These are phyloP conservation scores for Microcaecilia unicolor DNA, from an alignment of 2,797 vertebrate genomes.

Conservation along the genomic window DNA sequence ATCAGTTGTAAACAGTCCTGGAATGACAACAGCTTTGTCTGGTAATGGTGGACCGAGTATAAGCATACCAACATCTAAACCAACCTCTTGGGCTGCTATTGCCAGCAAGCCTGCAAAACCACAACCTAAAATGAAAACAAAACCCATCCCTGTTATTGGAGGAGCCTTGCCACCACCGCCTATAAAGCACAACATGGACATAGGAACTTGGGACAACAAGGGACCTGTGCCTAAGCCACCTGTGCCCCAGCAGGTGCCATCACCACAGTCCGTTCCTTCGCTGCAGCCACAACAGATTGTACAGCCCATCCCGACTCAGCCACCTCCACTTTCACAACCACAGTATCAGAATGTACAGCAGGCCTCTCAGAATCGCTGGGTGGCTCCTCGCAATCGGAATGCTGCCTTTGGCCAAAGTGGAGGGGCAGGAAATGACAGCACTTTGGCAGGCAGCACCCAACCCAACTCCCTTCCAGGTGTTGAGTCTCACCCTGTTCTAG, in stretches of 20 bases:
- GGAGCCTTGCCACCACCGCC: conserved; percentile 79
- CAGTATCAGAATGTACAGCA: conserved; percentile 65
- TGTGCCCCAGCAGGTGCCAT: conserved; percentile 55
- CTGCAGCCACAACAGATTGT: conserved; percentile 56
- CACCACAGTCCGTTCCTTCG: conserved; percentile 64
- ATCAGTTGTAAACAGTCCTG: conserved; percentile 77
- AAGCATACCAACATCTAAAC: conserved; percentile 79
- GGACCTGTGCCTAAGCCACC: conserved; percentile 78
- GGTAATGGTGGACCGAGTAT: conserved; percentile 73
- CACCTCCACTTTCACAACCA: conserved; percentile 60
- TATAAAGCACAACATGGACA: conserved; percentile 96
- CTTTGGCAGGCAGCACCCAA: conserved; percentile 39
- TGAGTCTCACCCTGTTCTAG: conserved; percentile 83
- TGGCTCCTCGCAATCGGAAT: conserved; percentile 82
- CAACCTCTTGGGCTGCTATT: conserved; percentile 90
- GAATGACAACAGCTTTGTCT: conserved; percentile 61
- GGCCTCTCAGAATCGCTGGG: conserved; percentile 80
- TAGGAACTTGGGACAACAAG: conserved; percentile 93
- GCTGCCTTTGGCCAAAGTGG: conserved; percentile 72
- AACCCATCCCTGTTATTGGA: conserved; percentile 69
- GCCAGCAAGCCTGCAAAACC: conserved; percentile 90
- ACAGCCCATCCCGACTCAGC: conserved; percentile 71
- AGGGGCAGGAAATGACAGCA: conserved; percentile 49
- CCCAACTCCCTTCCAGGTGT: conserved; percentile 42
- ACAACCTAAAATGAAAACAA: conserved; percentile 82